These are phyloP conservation scores for Colletes latitarsis DNA, from an alignment of 1,140 invertebrate species.

Conservation along the genomic window DNA sequence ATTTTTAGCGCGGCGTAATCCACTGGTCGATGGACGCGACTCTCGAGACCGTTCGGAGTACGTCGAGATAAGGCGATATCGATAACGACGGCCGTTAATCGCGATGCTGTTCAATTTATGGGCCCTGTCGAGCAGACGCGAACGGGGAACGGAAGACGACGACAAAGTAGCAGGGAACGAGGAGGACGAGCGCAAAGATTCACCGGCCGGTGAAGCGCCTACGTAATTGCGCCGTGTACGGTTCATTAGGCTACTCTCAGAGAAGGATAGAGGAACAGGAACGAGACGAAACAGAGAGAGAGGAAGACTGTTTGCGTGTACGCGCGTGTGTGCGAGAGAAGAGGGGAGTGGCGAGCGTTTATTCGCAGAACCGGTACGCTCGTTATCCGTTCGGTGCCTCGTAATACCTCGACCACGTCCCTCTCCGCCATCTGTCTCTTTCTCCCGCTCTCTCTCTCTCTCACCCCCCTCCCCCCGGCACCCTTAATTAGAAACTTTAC, in stretches of 20 bases:
- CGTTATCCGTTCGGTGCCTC: constrained; percentile 62
- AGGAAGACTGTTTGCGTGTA: too few relatives aligned
- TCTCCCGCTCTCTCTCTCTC: neutral
- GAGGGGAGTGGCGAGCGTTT: constrained; percentile 43
- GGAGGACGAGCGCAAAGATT: constrained; percentile 38
- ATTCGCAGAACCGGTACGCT: constrained; percentile 57
- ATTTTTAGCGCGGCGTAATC: constrained; percentile 4
- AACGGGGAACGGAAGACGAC: neutral
- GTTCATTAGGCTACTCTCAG: constrained; percentile 59
- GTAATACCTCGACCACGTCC: constrained; percentile 47
- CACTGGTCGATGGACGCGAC: constrained; percentile 18
- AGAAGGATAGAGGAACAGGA: constrained; percentile 5
- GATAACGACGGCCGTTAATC: constrained; percentile 53
- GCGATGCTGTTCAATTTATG: constrained; percentile 57
- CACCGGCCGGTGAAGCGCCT: constrained; percentile 36
- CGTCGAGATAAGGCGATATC: constrained; percentile 55
- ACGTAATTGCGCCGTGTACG: constrained; percentile 58
- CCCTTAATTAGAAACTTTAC: constrained; percentile 68
- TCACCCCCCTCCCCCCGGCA: neutral
- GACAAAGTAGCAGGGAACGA: neutral
- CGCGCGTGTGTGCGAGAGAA: neutral
- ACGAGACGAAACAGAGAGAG: neutral
- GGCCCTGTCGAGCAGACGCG: constrained; percentile 29
- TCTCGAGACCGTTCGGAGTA: constrained; percentile 7
- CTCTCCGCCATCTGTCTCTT: too few relatives aligned